A percentile compares a stretch with the other conserved stretches of the same genome.
phyloP scores from a whole-genome alignment of 1,140 invertebrate species.

The Drosophila tropicalis region DNA sequence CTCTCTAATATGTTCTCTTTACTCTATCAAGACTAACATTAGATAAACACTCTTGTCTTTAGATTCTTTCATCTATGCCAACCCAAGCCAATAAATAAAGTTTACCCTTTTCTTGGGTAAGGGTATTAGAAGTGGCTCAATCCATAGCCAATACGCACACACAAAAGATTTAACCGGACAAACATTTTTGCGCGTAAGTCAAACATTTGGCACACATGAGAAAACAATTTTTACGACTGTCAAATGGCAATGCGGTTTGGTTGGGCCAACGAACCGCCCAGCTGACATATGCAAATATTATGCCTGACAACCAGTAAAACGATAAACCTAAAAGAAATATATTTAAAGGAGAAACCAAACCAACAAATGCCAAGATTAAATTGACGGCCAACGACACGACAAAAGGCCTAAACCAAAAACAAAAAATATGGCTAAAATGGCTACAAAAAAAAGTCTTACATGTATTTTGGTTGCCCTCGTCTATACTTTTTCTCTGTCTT shows the following conservation, averaged over 20 bases:
- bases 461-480: neutral
- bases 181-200: slow-evolving; percentile 74
- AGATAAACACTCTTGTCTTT: neutral
- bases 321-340: slow-evolving; percentile 42
- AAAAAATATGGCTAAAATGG: slow-evolving; percentile 5
- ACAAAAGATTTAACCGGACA: slow-evolving; percentile 64
- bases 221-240: slow-evolving; percentile 79
- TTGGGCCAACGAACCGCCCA: slow-evolving; percentile 52
- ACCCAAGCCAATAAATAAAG: neutral
- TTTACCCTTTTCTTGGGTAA: slow-evolving; percentile 32
- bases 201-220: slow-evolving; percentile 78
- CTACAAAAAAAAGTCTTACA: slow-evolving; percentile 38
- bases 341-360: neutral
- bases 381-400: slow-evolving; percentile 31
- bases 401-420: slow-evolving; percentile 28
- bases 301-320: slow-evolving; percentile 53
- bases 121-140: slow-evolving; percentile 16
- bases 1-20: too few relatives aligned
- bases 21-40: neutral
- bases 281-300: slow-evolving; percentile 72
- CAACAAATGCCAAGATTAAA: slow-evolving; percentile 39
- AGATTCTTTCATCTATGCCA: too few relatives aligned
- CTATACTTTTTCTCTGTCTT: neutral
- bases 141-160: slow-evolving; percentile 16
- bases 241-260: slow-evolving; percentile 18